A percentile compares a stretch with the other conserved stretches of the same genome.
phyloP scores from a whole-genome alignment of 2,113 vertebrate species.

The Oncorhynchus tshawytscha region DNA sequence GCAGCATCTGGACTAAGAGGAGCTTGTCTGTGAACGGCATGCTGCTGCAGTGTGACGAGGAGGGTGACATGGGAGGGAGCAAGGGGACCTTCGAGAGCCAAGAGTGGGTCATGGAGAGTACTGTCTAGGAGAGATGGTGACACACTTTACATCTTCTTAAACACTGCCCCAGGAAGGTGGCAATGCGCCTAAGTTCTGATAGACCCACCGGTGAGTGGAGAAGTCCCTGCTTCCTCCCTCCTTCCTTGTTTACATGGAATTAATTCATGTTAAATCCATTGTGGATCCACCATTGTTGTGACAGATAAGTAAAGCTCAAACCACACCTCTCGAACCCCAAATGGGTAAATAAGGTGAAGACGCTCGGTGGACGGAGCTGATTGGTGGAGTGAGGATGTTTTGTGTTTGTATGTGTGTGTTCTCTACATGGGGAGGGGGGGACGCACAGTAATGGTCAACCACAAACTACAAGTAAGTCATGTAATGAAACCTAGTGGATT shows the following conservation, averaged over 20 bases:
- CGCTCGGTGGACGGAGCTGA: conserved; percentile 1
- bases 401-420: conserved; percentile 15
- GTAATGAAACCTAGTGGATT: neutral
- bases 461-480: neutral
- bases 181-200: neutral
- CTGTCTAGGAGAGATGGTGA: conserved; percentile 75
- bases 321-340: neutral
- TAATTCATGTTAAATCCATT: conserved; percentile 12
- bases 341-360: neutral
- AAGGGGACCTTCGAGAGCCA: conserved; percentile 82
- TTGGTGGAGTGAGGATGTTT: neutral
- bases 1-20: conserved; percentile 91
- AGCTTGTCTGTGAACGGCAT: conserved; percentile 92
- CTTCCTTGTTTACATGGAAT: conserved; percentile 31
- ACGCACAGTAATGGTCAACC: conserved; percentile 26
- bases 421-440: neutral
- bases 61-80: conserved; percentile 76
- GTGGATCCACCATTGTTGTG: neutral
- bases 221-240: conserved; percentile 8
- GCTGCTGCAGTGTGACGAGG: conserved; percentile 86
- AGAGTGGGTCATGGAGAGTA: conserved; percentile 97
- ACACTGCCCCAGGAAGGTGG: conserved; percentile 5
- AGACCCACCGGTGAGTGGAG: conserved; percentile 15
- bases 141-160: conserved; percentile 2
- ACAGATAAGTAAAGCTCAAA: conserved; percentile 1